These are phyloP conservation scores for Drosophila chauvacae DNA, from an alignment of 1,140 invertebrate species.

Conservation along the genomic window DNA sequence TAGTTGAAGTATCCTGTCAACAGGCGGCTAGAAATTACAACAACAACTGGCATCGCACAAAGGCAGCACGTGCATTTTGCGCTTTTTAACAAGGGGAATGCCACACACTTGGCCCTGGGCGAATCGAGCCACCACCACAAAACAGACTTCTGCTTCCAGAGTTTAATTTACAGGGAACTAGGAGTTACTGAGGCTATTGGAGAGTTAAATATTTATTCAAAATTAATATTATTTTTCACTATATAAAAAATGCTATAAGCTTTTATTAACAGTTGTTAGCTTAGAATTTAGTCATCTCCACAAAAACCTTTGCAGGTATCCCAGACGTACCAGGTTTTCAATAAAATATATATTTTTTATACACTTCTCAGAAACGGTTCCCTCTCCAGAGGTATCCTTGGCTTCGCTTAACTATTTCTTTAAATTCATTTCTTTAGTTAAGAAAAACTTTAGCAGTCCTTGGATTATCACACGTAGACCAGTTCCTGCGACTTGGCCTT, in stretches of 20 bases:
- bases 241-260: background rate
- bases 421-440: slow-evolving; percentile 5
- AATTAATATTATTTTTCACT: too few species aligned
- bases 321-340: background rate
- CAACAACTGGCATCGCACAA: slow-evolving; percentile 40
- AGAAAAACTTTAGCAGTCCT: slow-evolving; percentile 66
- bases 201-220: background rate
- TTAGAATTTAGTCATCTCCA: background rate
- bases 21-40: slow-evolving; percentile 70
- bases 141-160: background rate
- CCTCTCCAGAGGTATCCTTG: background rate
- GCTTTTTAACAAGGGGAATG: slow-evolving; percentile 65
- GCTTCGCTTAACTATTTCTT: background rate
- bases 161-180: slow-evolving; percentile 17
- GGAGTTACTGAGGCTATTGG: background rate
- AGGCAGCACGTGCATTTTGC: slow-evolving; percentile 76
- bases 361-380: background rate
- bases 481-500: slow-evolving; percentile 10
- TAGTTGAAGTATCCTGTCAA: slow-evolving; percentile 82
- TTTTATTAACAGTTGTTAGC: too few species aligned
- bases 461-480: slow-evolving; percentile 70
- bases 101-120: slow-evolving; percentile 78
- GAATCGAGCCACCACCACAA: slow-evolving; percentile 28
- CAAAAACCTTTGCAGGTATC: background rate
- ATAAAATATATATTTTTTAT: background rate